Base-by-base conservation (phyloP, 2,888 invertebrate species). In the Hypomecis punctinalis region DNA sequence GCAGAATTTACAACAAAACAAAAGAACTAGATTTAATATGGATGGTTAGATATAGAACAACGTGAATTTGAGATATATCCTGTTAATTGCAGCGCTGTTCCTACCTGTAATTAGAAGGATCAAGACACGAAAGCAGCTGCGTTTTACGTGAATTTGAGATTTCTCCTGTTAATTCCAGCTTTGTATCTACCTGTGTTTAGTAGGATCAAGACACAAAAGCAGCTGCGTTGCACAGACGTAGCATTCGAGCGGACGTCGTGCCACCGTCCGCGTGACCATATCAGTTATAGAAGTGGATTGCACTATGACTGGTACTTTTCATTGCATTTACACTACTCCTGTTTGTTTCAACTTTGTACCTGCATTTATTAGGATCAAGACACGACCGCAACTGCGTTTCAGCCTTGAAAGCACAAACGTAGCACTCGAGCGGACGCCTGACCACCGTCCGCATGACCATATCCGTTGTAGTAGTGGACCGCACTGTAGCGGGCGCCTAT, bases 181-280 rank as follows among this genome's bases (percentile, higher is more conserved):
- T 1, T 23, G 10, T 45, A 39, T 1, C 6, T 69, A 90, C 92
- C 88, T 89, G 71, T 81, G 86, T 76, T 91, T 91, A 0, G 84
- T 80, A 5, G 92, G 93, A 74, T 93, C 92, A 68, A 93, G 69
- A 58, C 92, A 93, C 0, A 89, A 83, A 67, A 82, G 80, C 0
- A 88, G 64, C 5, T 85, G 85, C 0, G 84, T 82, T 39, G 87
- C 85, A 58, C 92, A 93, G 1, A 89, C 86, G 63, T 86, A 93
- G 73, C 92, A 93, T 73, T 92, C 92, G 6, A 92, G 69, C 0
- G 90, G 89, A 4, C 85, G 76, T 63, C 77, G 84, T 57, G 84
- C 87, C 1, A 76, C 66, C 0, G 87, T 86, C 42, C 88, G 76
- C 0, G 85, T 83, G 5, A 77, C 72, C 5, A 52, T n/a, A 4